Base-by-base conservation (phyloP, 2,113 vertebrate genomes). In the Xenopus borealis region DNA sequence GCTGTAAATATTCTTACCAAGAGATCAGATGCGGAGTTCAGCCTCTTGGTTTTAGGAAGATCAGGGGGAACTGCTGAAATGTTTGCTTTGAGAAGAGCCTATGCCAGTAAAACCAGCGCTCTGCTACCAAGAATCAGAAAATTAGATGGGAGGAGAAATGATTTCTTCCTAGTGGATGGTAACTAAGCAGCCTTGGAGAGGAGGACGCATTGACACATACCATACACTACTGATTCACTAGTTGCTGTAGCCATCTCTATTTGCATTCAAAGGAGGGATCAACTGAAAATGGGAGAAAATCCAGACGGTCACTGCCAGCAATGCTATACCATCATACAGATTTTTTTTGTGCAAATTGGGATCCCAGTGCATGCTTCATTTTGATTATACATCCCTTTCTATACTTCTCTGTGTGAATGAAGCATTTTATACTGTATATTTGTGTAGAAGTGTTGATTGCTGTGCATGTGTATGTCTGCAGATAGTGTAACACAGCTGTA, bases 171-270 rank as follows among this genome's bases (percentile, higher is more conserved):
- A n/a, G 33, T 61, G 53, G 20, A 69, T 69, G 72, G 72, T 75
- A 62, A 69, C 72, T 69, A 75, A 75, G 66, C 66, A 75, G 72
- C 66, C 8, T 67, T 69, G 40, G 23, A 69, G 72, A 75, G 72
- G 72, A 69, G 72, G 72, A 69, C 62, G 72, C 47, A 75, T 62
- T 17, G 66, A 75, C 55, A 68, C 27, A 59, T 62, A 69, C 61
- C 45, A 23, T 69, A 75, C 66, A 59, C 14, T 52, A 75, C 45
- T 23, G 50, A 57, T 27, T 45, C 64, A 61, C 40, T 55, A 62
- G 53, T 52, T 71, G 55, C 55, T 55, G 16, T 65, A 40, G 30
- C 46, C 63, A 27, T 53, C 72, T 69, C 57, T 69, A 75, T 75
- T 69, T 75, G 72, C 62, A 75, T 75, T 57, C 72, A 75, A 62